These are phyloP conservation scores for Enoplosus armatus DNA, from an alignment of 2,797 vertebrate species.

Conservation along the genomic window DNA sequence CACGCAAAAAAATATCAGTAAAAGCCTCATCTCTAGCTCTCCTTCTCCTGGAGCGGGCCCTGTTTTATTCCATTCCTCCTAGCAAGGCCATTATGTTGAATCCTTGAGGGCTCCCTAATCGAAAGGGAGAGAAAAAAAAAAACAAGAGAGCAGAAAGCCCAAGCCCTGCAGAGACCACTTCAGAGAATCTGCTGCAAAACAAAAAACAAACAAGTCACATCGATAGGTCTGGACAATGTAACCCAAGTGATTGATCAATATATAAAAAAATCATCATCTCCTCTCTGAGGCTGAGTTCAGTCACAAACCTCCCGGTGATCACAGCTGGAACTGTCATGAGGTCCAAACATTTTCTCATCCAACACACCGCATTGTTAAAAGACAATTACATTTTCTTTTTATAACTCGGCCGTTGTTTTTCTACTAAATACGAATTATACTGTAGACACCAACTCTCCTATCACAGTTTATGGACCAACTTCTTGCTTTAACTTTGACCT, in stretches of 20 bases:
- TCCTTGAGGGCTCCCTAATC: constrained; percentile 59
- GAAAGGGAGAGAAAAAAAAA: constrained; percentile 56
- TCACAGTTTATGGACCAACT: background rate
- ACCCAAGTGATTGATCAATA: constrained; percentile 28
- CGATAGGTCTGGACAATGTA: constrained; percentile 10
- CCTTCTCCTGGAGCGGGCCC: constrained; percentile 34
- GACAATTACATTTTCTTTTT: background rate
- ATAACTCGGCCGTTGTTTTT: background rate
- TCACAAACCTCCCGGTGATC: constrained; percentile 20
- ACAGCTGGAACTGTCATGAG: constrained; percentile 22
- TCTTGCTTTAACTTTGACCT: background rate
- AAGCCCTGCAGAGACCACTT: constrained; percentile 40
- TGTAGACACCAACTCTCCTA: background rate
- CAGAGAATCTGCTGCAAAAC: constrained; percentile 40
- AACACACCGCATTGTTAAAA: background rate
- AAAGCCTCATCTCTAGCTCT: constrained; percentile 57
- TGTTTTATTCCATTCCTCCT: constrained; percentile 42
- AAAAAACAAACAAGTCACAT: constrained; percentile 37
- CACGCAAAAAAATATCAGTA: constrained; percentile 76
- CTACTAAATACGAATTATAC: background rate
- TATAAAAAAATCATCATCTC: constrained; percentile 19
- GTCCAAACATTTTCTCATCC: constrained; percentile 7
- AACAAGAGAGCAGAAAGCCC: constrained; percentile 39
- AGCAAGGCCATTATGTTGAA: constrained; percentile 49
- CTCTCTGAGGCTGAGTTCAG: constrained; percentile 18